Base-by-base conservation (phyloP, 2,113 vertebrate species). In the Hypanus sabinus region DNA sequence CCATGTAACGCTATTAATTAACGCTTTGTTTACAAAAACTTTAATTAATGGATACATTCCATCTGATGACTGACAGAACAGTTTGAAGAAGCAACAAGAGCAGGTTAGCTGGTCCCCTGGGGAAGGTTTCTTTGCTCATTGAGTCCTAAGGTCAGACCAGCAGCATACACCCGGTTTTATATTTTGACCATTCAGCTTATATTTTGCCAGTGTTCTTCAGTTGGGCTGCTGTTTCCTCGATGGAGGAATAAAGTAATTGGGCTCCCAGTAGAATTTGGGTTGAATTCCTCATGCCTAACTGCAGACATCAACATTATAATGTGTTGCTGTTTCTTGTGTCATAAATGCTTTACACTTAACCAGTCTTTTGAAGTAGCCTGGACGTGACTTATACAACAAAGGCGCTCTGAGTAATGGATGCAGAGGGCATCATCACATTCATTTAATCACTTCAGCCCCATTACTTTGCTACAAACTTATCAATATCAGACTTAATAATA, bases 101-200 rank as follows among this genome's bases (percentile, higher is more conserved):
- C 36, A 73, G 68, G 91, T 73, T 93, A 68, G 68, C 36, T 55
- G 33, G 68, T 73, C 91, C 91, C 73, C 20, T 73, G 91, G 91
- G 91, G 73, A 46, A 22, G 9, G 91, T 73, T 90, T 55, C 33
- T 73, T 55, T 36, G 11, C 91, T 73, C 38, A 55, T 55, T 46
- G 91, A 71, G 91, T 73, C 71, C 73, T 71, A 93, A 93, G 91
- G 91, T 93, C 91, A 93, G 36, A 24, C 91, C 71, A 93, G 73
- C 36, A 93, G 68, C 20, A 73, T 24, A 55, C 36, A 11, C 91
- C 46, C 27, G 36, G 91, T 24, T 93, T 70, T 27, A 46, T 46
- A 70, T 93, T 93, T 93, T 93, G 68, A 75, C 68, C 38, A 55
- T 93, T 93, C 18, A 75, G 33, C 68, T 73, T 46, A 93, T 93